Evolutionary conservation across 2,113 vertebrate genomes (phyloP), one percentile per base, ranked within the genome.

Genomic region (Calyptomena viridis): DNA sequence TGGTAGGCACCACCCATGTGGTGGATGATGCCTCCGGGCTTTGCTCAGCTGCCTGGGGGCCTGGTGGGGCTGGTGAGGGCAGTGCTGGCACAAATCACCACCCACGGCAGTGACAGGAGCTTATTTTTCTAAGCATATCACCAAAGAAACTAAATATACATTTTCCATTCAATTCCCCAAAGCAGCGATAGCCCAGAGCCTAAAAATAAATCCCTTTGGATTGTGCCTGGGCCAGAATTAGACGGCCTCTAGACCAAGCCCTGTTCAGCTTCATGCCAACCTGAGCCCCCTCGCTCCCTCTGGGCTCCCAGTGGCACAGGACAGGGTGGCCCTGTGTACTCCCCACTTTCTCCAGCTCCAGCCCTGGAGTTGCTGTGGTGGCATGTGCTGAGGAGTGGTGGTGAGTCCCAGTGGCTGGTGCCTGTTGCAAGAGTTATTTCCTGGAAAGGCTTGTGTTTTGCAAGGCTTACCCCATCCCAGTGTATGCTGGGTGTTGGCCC

Each of bases 201-300:
- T 97, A 97, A 97, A 97, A 97, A 97, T 97, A 96, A 91, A 90
- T 62, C 87, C 75, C 72, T 86, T 89, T 84, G 22, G 63, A 84
- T 93, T 94, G 86, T 89, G 95, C 76, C 86, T 12, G 30, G 73
- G 87, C 85, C 92, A 92, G 77, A 93, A 95, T 96, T 89, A 95
- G 93, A 37, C 9, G 82, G 88, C 42, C n/a, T 76, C 27, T 4
- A 30, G 91, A 52, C 20, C 78, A 49, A 93, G 49, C 69, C 73
- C 66, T 2, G 14, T 2, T 73, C 73, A 47, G 15, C 89, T 55
- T n/a, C 89, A 40, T n/a, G 76, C 90, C 95, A 86, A 0, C 6
- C 6, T n/a, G n/a, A 85, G 69, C 78, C 84, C 77, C 20, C 2
- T 11, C 73, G 42, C 21, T 73, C 37, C 42, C 39, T 39, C 50